Conservation (phyloP, 2,797 vertebrate species). For the Euphonia xanthogaster region DNA sequence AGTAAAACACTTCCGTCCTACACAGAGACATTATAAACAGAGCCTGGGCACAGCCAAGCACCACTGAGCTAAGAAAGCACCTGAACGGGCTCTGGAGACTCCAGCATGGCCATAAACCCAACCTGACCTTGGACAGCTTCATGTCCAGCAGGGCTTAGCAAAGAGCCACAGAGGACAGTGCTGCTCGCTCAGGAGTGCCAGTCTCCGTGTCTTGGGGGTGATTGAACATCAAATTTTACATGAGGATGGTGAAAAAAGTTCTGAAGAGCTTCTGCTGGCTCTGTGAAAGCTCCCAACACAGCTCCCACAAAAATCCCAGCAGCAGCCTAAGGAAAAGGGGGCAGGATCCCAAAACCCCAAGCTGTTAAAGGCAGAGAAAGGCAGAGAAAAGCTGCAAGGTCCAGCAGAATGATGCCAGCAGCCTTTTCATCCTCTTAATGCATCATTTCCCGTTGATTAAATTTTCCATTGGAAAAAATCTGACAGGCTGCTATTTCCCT, state of each 20-base stretch:
- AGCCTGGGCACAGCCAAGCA: background rate
- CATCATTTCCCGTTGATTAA: background rate
- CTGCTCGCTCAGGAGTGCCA: background rate
- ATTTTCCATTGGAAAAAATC: conserved; percentile 5
- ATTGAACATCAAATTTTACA: background rate
- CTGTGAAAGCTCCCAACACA: background rate
- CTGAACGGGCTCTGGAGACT: background rate
- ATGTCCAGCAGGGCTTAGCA: background rate
- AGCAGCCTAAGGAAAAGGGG: background rate
- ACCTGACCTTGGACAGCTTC: background rate
- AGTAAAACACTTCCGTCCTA: background rate
- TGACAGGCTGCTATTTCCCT: background rate
- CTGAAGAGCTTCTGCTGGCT: background rate
- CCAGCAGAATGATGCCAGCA: background rate
- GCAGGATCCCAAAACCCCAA: background rate
- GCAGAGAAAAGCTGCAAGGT: background rate
- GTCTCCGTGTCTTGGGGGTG: background rate
- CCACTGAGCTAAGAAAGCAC: background rate
- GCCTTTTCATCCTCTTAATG: background rate
- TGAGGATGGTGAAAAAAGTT: background rate
- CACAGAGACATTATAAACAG: background rate
- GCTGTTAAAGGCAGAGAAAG: background rate
- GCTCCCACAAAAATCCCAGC: background rate
- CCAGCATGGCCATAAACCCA: background rate
- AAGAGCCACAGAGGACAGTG: background rate